Base-by-base conservation (phyloP, 2,888 invertebrate genomes). In the Euphydryas editha region DNA sequence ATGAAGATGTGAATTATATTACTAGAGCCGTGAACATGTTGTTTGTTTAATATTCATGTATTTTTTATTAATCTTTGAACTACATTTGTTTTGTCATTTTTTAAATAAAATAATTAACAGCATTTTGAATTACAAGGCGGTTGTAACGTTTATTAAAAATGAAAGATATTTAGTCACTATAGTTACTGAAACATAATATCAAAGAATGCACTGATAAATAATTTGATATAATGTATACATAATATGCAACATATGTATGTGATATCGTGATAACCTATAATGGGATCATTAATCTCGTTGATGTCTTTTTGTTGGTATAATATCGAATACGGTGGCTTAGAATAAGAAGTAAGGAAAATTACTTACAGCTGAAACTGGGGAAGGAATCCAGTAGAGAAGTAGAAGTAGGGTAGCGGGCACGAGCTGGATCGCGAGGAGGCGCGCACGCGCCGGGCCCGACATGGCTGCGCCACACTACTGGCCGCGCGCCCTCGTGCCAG, bases 401-500 rank as follows among this genome's bases (percentile, higher is more conserved):
- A 90, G 83, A 76, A 89, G n/a, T n/a, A n/a, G 77, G 77, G 80
- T 79, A 78, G 83, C 81, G 80, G 84, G 82, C 83, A 82, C 83
- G 76, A 88, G 82, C 78, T 81, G 82, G 74, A 83, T 82, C 86
- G 85, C 85, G 73, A 81, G 72, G 75, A 82, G 82, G 81, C 88
- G 89, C 87, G 86, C 91, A 85, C 90, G 90, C 90, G 88, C 90
- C 90, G 87, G 91, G 85, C 91, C 90, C 86, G 92, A 87, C 91
- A 92, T 92, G 91, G 89, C 90, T 90, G 88, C 87, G 88, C 87
- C 86, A 84, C 89, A 85, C 87, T 89, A 90, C 89, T 90, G 89
- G 87, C 78, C 80, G 87, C 85, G 84, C 87, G 87, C 86, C 85
- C 84, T 82, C 81, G 74, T 79, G 73, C 77, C 75, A 70, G 78